Base-by-base conservation (phyloP, 1,140 invertebrate species). In the Pogonomyrmex barbatus region DNA sequence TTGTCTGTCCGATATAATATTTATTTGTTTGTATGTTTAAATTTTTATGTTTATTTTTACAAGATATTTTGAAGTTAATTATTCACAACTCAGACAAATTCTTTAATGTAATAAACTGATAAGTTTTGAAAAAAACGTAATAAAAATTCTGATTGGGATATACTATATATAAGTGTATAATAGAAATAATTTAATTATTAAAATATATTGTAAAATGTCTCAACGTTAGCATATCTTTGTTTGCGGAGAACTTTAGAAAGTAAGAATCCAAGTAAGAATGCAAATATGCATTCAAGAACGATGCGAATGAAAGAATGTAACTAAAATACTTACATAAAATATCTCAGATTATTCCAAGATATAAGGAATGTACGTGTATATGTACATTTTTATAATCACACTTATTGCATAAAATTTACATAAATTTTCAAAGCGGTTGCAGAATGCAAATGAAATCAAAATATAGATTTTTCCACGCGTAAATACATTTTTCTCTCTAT, bases 361-460 rank as follows among this genome's bases (percentile, higher is more conserved):
- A 65, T 24, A 36, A 5, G 17, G 58, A 63, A 77, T 33, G 75
- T 30, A 65, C 24, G 42, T 8, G 2, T 10, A 65, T 39, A 58
- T 8, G 5, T 10, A 58, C 17, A 77, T 78, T 50, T 77, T 77
- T 63, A 47, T n/a, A 63, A 79, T 54, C 9, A 2, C 39, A 45
- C 9, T 24, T 65, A 1, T 79, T 79, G 17, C 76, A 79, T 79
- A 79, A 79, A 30, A 52, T 65, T 65, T 54, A 2, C 60, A 67
- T 54, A 79, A 63, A 79, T 79, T 79, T 78, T 63, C 17, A 36
- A 78, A 36, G 45, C 45, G 1, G 2, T 1, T 5, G 12, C 33
- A 47, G 33, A 56, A 73, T 73, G 17, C 42, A 68, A 4, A 68
- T n/a, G 8, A 47, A 58, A 45, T 42, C 6, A 36, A 58, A 14